Evolutionary conservation across 2,113 vertebrate species (phyloP), one percentile per base, ranked within the genome.

Genomic region (Ascaphus truei): DNA sequence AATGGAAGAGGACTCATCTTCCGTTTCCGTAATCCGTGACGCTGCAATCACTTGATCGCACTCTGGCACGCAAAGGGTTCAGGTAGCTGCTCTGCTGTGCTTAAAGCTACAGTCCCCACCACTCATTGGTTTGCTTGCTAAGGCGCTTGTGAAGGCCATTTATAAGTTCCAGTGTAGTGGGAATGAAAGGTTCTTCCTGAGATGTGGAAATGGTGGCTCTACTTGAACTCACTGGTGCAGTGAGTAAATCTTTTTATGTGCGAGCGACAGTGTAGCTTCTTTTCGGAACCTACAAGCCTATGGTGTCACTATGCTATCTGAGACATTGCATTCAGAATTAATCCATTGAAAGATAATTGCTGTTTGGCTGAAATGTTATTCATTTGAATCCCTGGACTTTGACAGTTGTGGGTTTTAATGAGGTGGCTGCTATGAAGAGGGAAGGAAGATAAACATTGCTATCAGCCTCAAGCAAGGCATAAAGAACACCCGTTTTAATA

Each of bases 401-500:
- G 57, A 60, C 57, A 61, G 57, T 61, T 71, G 43, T 37, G 66
- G 59, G 43, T 61, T 61, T 31, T 69, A 60, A 69, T 60, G 56
- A 69, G 67, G 36, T 60, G 41, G 56, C 47, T 50, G 45, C 45
- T 52, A 39, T 52, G 57, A 61, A 52, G 57, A 25, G 34, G 67
- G 57, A n/a, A 36, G 47, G 30, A 52, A 51, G 56, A 50, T 61
- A 52, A 60, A 60, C 31, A 50, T 39, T 18, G 60, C 20, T 61
- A 51, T 60, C 43, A 31, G 57, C 67, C 67, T 52, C 56, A 61
- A 71, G 45, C 57, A 71, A 52, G 25, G 45, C 56, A 60, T 61
- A 71, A 48, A 51, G 66, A 69, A 69, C 66, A 69, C 56, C 60
- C 39, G 57, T 68, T 69, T 60, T 60, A 60, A 60, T 69, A 69